These are phyloP conservation scores for Diadema setosum DNA, from an alignment of 35 echinoderm and acorn worm genomes.

Conservation along the genomic window DNA sequence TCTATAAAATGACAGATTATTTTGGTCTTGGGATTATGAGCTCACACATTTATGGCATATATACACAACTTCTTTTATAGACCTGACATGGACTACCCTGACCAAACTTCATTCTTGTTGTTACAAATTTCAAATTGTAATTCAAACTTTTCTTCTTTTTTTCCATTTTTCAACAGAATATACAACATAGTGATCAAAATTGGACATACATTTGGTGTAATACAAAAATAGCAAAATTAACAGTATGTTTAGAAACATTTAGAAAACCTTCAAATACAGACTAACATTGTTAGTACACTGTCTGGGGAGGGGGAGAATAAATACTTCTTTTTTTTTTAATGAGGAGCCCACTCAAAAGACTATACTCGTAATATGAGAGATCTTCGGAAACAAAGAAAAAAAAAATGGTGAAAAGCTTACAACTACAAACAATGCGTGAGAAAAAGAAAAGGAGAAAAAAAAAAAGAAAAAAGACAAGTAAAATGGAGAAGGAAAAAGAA, in stretches of 20 bases:
- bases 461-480: not conserved
- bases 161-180: too few species aligned
- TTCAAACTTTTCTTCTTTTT: too few species aligned
- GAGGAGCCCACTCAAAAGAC: too few species aligned
- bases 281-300: not conserved
- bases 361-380: not conserved
- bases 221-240: not conserved
- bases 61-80: too few species aligned
- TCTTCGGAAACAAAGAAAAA: not conserved
- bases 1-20: too few species aligned
- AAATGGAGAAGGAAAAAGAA: not conserved
- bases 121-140: too few species aligned
- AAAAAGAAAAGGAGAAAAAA: not conserved
- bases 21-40: too few species aligned
- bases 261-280: not conserved
- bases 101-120: too few species aligned
- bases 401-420: not conserved
- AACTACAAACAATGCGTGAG: not conserved
- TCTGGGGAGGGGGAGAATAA: not conserved
- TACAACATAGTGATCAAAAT: not conserved
- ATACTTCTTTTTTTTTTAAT: too few species aligned
- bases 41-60: too few species aligned
- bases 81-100: too few species aligned
- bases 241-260: not conserved
- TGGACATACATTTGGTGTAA: not conserved